Evolutionary conservation across 2,888 invertebrate species (phyloP).

Genomic region (Rhagonycha fulva): DNA sequence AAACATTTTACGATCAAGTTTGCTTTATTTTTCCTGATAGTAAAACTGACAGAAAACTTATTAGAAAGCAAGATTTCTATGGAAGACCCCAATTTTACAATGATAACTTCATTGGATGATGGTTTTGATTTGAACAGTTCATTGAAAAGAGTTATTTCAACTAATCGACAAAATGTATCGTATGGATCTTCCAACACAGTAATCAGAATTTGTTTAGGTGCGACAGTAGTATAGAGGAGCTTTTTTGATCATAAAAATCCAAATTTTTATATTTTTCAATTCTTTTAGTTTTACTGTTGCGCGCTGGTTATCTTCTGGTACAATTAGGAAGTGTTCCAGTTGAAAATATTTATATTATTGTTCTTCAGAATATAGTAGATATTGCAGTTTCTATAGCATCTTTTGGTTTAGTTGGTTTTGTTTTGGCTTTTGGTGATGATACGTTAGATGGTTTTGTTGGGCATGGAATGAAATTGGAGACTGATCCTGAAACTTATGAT

Average conservation of each 20-base stretch:
- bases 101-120: background rate
- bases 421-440: conserved; percentile 45
- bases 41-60: background rate
- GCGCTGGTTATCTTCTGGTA: conserved; percentile 47
- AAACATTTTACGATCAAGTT: conserved; percentile 22
- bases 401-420: conserved; percentile 44
- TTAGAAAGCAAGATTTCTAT: background rate
- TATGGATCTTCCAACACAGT: conserved; percentile 11
- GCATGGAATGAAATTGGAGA: conserved; percentile 42
- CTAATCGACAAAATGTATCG: background rate
- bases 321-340: conserved; percentile 50
- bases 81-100: background rate
- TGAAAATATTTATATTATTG: conserved; percentile 48
- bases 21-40: background rate
- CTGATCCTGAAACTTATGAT: conserved; percentile 30
- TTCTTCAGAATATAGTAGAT: conserved; percentile 51
- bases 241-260: background rate
- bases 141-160: background rate
- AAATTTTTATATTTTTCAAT: background rate
- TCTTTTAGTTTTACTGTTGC: conserved; percentile 40
- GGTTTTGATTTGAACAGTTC: background rate
- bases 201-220: conserved; percentile 11
- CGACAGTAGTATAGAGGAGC: background rate
- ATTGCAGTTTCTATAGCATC: conserved; percentile 44
- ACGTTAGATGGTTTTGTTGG: conserved; percentile 42